Percentiles rank a stretch among this genome's conserved stretches.
These are phyloP conservation scores for Acestrorhynchus altus DNA, from an alignment of 2,797 vertebrate species.

Conservation along the genomic window DNA sequence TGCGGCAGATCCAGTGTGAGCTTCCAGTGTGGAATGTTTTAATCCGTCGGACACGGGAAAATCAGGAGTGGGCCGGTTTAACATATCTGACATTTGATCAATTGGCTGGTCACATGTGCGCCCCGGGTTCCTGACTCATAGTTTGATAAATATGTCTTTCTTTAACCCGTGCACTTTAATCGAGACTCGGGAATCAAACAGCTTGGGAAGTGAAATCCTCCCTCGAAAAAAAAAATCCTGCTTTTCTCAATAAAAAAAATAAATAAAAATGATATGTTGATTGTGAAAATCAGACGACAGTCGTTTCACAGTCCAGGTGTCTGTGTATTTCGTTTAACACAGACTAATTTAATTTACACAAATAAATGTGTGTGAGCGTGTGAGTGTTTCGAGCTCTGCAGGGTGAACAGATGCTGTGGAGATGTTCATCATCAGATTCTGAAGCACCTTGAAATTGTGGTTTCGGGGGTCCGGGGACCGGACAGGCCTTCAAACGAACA, in stretches of 20 bases:
- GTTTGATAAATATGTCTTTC: not conserved
- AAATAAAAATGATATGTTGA: not conserved
- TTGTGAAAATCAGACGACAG: not conserved
- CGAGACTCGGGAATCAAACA: not conserved
- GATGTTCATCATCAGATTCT: not conserved
- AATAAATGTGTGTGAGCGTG: not conserved
- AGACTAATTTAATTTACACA: not conserved
- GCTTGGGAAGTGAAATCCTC: not conserved
- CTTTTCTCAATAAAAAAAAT: not conserved
- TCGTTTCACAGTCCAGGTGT: constrained; percentile 7
- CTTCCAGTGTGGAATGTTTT: not conserved
- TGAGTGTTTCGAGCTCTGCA: not conserved
- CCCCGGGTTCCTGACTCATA: not conserved
- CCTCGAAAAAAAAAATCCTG: not conserved
- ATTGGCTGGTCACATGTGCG: not conserved
- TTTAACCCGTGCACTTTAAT: not conserved
- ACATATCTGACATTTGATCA: not conserved
- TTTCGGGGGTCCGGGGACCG: not conserved
- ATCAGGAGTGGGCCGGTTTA: not conserved
- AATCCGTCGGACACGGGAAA: not conserved
- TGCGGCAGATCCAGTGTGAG: not conserved
- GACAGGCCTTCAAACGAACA: no score
- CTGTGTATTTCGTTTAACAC: not conserved
- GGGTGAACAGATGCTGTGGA: not conserved
- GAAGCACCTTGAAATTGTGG: not conserved